phyloP scores from a whole-genome alignment of 2,797 vertebrate genomes.

The Sardinella longiceps region DNA sequence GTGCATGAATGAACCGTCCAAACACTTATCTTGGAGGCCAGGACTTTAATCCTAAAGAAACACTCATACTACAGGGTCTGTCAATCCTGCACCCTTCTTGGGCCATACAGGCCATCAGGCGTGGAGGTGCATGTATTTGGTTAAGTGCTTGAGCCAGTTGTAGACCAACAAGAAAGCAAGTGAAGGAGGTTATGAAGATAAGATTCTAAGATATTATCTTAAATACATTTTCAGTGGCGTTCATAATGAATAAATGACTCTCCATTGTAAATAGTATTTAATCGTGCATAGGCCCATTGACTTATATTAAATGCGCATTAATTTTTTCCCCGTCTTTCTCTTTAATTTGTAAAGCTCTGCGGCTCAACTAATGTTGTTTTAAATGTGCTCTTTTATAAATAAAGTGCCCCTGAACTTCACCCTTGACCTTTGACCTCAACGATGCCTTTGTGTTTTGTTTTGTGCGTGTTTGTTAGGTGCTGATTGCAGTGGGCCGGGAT shows the following conservation, averaged over 20 bases:
- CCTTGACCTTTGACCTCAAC: not conserved
- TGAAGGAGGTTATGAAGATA: not conserved
- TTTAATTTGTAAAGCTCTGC: too few relatives aligned
- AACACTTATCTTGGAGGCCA: not conserved
- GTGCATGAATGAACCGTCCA: not conserved
- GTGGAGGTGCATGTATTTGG: not conserved
- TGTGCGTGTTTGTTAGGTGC: constrained; percentile 75
- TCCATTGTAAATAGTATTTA: too few relatives aligned
- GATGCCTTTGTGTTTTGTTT: not conserved
- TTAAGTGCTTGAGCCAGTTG: not conserved
- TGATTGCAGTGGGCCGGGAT: constrained; percentile 91
- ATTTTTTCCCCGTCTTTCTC: too few relatives aligned
- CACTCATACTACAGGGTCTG: not conserved
- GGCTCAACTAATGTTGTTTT: too few relatives aligned
- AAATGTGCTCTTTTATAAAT: too few relatives aligned
- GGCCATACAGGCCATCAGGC: too few relatives aligned
- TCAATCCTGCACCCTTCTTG: too few relatives aligned
- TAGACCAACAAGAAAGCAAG: not conserved
- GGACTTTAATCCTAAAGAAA: not conserved
- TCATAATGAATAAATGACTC: too few relatives aligned
- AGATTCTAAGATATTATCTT: too few relatives aligned
- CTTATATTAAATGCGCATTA: too few relatives aligned
- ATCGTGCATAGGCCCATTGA: too few relatives aligned
- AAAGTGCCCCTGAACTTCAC: not conserved
- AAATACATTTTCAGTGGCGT: too few relatives aligned